Evolutionary conservation across 2,888 invertebrate genomes (phyloP).

Genomic region (Himalopsyche anomala): DNA sequence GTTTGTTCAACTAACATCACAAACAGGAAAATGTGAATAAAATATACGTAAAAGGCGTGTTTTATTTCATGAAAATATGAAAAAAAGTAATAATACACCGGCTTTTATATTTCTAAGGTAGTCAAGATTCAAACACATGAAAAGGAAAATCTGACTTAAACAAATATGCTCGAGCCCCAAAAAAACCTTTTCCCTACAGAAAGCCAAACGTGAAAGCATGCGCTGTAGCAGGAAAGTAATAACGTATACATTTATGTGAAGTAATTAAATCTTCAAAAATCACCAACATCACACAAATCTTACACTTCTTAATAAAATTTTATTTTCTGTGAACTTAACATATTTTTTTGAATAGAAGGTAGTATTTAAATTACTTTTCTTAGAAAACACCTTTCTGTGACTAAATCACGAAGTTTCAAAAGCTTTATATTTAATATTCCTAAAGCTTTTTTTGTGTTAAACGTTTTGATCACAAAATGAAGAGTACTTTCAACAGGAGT

Average conservation of each 20-base stretch:
- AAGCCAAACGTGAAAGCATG: constrained; percentile 42
- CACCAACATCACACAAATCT: too few species aligned
- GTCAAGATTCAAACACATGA: constrained; percentile 52
- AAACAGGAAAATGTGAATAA: constrained; percentile 36
- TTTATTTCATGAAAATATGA: constrained; percentile 50
- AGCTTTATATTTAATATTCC: too few species aligned
- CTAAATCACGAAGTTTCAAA: too few species aligned
- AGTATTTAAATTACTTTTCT: too few species aligned
- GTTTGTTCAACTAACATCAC: constrained; percentile 17
- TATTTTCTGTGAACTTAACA: too few species aligned
- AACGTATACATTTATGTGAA: neutral
- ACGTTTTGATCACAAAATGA: too few species aligned
- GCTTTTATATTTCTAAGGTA: constrained; percentile 50
- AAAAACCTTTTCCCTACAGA: constrained; percentile 49
- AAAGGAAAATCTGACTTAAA: constrained; percentile 61
- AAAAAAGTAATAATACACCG: constrained; percentile 50
- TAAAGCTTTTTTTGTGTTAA: too few species aligned
- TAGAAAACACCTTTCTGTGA: too few species aligned
- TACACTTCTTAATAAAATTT: too few species aligned
- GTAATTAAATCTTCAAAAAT: too few species aligned
- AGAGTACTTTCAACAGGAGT: too few species aligned
- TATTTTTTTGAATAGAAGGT: too few species aligned
- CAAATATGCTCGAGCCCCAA: constrained; percentile 52
- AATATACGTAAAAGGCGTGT: constrained; percentile 41
- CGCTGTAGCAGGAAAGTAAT: constrained; percentile 14